phyloP scores from a whole-genome alignment of 2,113 vertebrate species.

The Suncus etruscus region DNA sequence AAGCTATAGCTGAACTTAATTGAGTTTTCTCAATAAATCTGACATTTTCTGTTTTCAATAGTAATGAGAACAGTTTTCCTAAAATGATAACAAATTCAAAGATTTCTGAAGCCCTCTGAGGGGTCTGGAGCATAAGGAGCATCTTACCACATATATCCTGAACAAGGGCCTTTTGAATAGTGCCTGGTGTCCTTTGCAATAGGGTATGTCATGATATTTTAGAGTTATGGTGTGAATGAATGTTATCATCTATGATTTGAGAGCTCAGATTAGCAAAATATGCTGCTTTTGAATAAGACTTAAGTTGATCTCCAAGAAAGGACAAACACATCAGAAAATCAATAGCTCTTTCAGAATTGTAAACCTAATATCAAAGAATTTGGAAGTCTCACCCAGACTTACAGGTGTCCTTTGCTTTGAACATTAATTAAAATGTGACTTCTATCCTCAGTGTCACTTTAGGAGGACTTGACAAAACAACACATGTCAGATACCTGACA shows the following conservation, averaged over 20 bases:
- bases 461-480: constrained; percentile 88
- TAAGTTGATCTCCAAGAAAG: constrained; percentile 85
- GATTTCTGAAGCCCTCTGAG: neutral
- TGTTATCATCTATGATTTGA: constrained; percentile 6
- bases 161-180: neutral
- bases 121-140: neutral
- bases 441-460: constrained; percentile 85
- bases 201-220: neutral
- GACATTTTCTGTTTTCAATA: neutral
- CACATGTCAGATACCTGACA: constrained; percentile 84
- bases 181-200: neutral
- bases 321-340: constrained; percentile 76
- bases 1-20: neutral
- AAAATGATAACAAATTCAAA: neutral
- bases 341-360: constrained; percentile 71
- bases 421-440: constrained; percentile 89
- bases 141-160: neutral
- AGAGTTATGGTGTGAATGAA: constrained; percentile 12
- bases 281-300: constrained; percentile 70
- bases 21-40: neutral
- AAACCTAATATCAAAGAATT: constrained; percentile 77
- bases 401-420: constrained; percentile 89
- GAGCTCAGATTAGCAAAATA: constrained; percentile 53
- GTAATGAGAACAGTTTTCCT: neutral
- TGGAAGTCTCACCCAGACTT: constrained; percentile 82